Evolutionary conservation across 2,888 invertebrate species (phyloP).

Genomic region (Listrodromus nycthemerus): DNA sequence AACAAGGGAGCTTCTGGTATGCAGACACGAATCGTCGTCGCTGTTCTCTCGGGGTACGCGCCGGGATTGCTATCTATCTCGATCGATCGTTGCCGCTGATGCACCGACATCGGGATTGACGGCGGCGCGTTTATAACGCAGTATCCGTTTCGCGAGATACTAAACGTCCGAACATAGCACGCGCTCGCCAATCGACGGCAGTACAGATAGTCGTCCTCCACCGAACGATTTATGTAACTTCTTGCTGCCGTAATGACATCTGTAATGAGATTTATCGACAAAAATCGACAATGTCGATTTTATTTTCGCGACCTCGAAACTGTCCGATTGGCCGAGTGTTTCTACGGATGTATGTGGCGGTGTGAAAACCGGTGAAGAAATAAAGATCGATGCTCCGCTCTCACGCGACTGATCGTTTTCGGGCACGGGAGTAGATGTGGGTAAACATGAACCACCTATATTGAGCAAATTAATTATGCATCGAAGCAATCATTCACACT

Average conservation of each 20-base stretch:
- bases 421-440: no score
- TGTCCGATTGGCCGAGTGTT: slow-evolving; percentile 44
- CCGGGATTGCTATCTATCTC: slow-evolving; percentile 43
- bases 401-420: no score
- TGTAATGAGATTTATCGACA: slow-evolving; percentile 74
- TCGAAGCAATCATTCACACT: no score
- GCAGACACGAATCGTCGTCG: slow-evolving; percentile 39
- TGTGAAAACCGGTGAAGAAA: slow-evolving; percentile 49
- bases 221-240: slow-evolving; percentile 72
- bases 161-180: slow-evolving; percentile 33
- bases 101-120: slow-evolving; percentile 23
- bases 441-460: no score
- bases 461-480: no score
- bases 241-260: slow-evolving; percentile 67
- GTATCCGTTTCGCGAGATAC: slow-evolving; percentile 35
- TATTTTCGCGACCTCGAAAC: slow-evolving; percentile 21
- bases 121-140: slow-evolving; percentile 36
- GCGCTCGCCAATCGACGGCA: slow-evolving; percentile 28
- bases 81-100: slow-evolving; percentile 44
- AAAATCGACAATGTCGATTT: slow-evolving; percentile 69
- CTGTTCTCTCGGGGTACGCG: slow-evolving; percentile 18
- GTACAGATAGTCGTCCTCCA: slow-evolving; percentile 6
- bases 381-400: slow-evolving; percentile 65
- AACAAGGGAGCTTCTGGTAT: slow-evolving; percentile 35
- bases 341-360: slow-evolving; percentile 63